Evolutionary conservation across 2,797 vertebrate genomes (phyloP).

Genomic region (Helostoma temminkii): DNA sequence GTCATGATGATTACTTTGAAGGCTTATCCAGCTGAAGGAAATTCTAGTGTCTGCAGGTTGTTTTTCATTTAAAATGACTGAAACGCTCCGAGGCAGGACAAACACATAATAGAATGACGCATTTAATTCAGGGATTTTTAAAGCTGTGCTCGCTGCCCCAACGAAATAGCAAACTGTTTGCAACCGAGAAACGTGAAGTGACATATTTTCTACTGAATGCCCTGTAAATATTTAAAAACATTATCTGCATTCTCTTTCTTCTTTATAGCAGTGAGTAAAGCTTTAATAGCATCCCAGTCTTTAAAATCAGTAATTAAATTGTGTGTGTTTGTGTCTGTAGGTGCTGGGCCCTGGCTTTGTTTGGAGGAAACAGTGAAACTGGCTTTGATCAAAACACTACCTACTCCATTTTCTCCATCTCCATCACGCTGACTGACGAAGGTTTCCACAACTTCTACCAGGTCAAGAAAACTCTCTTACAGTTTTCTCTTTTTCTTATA

Average conservation of each 20-base stretch:
- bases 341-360: slow-evolving; percentile 95
- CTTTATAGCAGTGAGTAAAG: slow-evolving; percentile 6
- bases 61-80: slow-evolving; percentile 34
- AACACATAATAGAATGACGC: background rate
- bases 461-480: slow-evolving; percentile 73
- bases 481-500: background rate
- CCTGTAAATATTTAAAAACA: slow-evolving; percentile 13
- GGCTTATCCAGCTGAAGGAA: slow-evolving; percentile 4
- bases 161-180: slow-evolving; percentile 15
- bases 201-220: slow-evolving; percentile 18
- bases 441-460: slow-evolving; percentile 94
- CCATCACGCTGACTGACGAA: slow-evolving; percentile 94
- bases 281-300: background rate
- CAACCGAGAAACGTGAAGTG: slow-evolving; percentile 25
- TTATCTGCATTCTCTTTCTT: slow-evolving; percentile 16
- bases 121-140: slow-evolving; percentile 17
- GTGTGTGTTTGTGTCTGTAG: slow-evolving; percentile 73
- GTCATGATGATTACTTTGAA: slow-evolving; percentile 18
- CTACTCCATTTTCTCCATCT: slow-evolving; percentile 97
- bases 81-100: background rate
- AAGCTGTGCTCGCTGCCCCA: background rate
- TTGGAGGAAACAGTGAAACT: slow-evolving; percentile 95
- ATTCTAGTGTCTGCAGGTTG: slow-evolving; percentile 26
- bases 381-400: slow-evolving; percentile 97
- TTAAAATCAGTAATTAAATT: background rate